These are phyloP conservation scores for Rhyacophila evoluta DNA, from an alignment of 2,888 invertebrate species.

Conservation along the genomic window DNA sequence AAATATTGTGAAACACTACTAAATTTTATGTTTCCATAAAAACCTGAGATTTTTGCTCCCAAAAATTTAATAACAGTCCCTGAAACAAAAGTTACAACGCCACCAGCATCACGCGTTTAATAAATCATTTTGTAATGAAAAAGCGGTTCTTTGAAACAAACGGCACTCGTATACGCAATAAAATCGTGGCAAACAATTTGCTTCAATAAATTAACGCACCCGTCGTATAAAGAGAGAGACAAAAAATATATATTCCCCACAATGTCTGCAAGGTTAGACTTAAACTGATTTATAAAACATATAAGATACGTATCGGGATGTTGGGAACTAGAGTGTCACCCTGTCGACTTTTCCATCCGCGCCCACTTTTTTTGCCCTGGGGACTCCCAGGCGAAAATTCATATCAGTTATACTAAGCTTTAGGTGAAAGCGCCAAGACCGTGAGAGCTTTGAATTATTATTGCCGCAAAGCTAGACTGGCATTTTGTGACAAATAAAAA, in stretches of 20 bases:
- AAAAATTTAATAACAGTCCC: neutral
- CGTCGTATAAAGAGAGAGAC: neutral
- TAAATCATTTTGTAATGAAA: slow-evolving; percentile 24
- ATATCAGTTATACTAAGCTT: slow-evolving; percentile 24
- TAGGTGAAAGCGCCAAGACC: slow-evolving; percentile 17
- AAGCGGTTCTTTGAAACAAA: slow-evolving; percentile 17
- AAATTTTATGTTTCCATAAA: neutral
- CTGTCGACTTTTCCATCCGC: slow-evolving; percentile 7
- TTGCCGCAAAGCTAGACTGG: slow-evolving; percentile 4
- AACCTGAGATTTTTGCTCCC: neutral
- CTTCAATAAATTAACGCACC: slow-evolving; percentile 15
- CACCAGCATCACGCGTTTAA: slow-evolving; percentile 4
- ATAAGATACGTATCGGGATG: neutral
- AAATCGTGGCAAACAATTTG: slow-evolving; percentile 1
- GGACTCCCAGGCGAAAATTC: slow-evolving; percentile 3
- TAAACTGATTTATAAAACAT: slow-evolving; percentile 28
- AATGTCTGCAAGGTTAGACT: neutral
- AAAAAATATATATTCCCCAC: slow-evolving; percentile 3
- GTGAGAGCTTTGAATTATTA: slow-evolving; percentile 24
- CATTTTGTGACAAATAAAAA: slow-evolving; percentile 22
- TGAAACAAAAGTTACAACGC: neutral
- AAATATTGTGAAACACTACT: no score
- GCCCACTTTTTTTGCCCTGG: neutral
- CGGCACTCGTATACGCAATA: neutral
- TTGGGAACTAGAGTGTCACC: slow-evolving; percentile 9